Percentiles rank a stretch among this genome's conserved stretches.
Conservation (phyloP, 92 coral and sea anemone species). For the Metridium senile region DNA sequence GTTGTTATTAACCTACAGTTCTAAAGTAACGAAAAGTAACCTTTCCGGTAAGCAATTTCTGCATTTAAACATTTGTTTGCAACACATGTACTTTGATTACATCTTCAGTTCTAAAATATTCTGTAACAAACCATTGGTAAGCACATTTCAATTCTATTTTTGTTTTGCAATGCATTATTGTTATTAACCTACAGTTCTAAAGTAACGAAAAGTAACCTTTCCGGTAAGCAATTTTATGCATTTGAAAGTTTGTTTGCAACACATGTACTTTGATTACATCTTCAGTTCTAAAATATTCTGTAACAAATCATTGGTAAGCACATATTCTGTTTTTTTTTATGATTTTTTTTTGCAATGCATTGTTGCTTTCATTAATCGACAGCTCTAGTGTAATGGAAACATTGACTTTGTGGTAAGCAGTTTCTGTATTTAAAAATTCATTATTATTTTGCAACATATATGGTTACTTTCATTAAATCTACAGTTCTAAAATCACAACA, state of each 20-base stretch:
- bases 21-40: neutral
- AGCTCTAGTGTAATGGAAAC: too few relatives aligned
- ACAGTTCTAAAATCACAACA: neutral
- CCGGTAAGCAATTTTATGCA: neutral
- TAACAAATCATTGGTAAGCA: neutral
- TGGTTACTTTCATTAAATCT: neutral
- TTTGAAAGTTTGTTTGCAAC: neutral
- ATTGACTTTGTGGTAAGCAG: neutral
- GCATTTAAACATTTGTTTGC: neutral
- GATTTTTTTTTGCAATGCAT: neutral
- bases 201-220: neutral
- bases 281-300: neutral
- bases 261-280: neutral
- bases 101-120: neutral
- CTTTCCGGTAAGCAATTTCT: neutral
- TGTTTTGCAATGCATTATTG: neutral
- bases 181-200: neutral
- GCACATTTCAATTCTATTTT: neutral
- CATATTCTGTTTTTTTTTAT: neutral
- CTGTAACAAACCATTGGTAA: neutral
- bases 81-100: neutral
- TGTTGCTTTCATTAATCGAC: neutral
- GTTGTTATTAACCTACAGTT: neutral
- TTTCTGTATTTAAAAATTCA: neutral
- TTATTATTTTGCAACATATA: neutral